Evolutionary conservation across 2,888 invertebrate species (phyloP).

Genomic region (Diadegma fenestrale): DNA sequence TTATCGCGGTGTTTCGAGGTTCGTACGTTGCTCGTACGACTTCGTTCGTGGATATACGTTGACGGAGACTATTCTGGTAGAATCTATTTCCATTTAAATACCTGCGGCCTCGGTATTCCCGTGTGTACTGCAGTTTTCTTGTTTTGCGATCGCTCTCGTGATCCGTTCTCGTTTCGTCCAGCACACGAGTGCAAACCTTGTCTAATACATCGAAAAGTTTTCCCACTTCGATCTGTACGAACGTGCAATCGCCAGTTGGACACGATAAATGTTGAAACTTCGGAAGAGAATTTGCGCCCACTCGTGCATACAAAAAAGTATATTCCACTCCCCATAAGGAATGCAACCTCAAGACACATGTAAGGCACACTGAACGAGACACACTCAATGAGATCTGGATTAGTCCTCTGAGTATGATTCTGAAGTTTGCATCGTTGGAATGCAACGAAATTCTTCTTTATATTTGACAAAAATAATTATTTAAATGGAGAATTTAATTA

Average conservation of each 20-base stretch:
- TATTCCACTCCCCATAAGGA: constrained; percentile 35
- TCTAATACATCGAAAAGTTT: constrained; percentile 22
- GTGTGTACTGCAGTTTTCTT: constrained; percentile 51
- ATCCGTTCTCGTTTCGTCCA: constrained; percentile 38
- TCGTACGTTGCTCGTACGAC: not conserved
- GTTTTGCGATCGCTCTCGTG: constrained; percentile 28
- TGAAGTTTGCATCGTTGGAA: too few species aligned
- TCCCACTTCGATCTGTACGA: constrained; percentile 22
- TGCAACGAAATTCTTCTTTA: too few species aligned
- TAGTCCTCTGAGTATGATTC: not conserved
- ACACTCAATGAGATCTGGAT: constrained; percentile 22
- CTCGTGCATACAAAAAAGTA: constrained; percentile 38
- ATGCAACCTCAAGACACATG: constrained; percentile 30
- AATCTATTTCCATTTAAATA: constrained; percentile 70
- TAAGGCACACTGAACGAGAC: constrained; percentile 33
- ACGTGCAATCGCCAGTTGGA: constrained; percentile 20
- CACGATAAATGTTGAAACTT: constrained; percentile 23
- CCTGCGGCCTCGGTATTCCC: constrained; percentile 62
- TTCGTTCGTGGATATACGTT: constrained; percentile 11
- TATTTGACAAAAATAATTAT: too few species aligned
- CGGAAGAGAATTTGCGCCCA: constrained; percentile 35
- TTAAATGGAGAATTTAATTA: too few species aligned
- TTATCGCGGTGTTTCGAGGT: constrained; percentile 44
- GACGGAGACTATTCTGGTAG: constrained; percentile 63
- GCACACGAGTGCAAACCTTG: not conserved